phyloP scores from a whole-genome alignment of 2,113 vertebrate genomes.

The Lichenostomus cassidix region DNA sequence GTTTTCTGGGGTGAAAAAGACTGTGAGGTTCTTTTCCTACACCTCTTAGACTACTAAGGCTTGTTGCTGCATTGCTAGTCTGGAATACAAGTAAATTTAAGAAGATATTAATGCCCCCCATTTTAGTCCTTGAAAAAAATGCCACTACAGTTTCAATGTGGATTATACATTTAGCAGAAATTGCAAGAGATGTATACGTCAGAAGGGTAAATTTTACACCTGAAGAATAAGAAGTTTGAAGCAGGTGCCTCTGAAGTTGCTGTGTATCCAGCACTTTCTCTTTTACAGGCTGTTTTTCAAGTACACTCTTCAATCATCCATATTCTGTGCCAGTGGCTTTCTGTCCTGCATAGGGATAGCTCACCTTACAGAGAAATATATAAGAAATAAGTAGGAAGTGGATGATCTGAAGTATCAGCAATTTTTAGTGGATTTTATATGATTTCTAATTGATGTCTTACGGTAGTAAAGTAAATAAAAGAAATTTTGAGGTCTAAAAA shows the following conservation, averaged over 20 bases:
- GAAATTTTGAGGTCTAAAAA: neutral
- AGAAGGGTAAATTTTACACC: neutral
- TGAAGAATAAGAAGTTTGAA: neutral
- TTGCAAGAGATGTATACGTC: neutral
- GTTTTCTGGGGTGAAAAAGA: neutral
- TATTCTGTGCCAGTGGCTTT: neutral
- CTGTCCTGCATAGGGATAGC: neutral
- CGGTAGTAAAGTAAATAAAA: neutral
- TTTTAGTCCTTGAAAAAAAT: neutral
- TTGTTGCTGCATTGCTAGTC: neutral
- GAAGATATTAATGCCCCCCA: neutral
- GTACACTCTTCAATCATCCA: neutral
- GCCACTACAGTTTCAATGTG: neutral
- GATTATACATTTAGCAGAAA: neutral
- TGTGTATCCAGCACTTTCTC: neutral
- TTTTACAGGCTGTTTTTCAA: neutral
- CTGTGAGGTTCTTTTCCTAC: accelerated
- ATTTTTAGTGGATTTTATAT: neutral
- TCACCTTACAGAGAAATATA: neutral
- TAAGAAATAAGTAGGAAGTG: neutral
- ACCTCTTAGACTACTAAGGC: neutral
- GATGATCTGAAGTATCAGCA: neutral
- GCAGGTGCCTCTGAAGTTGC: neutral
- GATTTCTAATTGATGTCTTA: neutral
- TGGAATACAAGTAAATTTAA: neutral